A percentile compares a stretch with the other conserved stretches of the same genome.
These are phyloP conservation scores for Drosophila mayaguana DNA, from an alignment of 2,888 invertebrate species.

Conservation along the genomic window DNA sequence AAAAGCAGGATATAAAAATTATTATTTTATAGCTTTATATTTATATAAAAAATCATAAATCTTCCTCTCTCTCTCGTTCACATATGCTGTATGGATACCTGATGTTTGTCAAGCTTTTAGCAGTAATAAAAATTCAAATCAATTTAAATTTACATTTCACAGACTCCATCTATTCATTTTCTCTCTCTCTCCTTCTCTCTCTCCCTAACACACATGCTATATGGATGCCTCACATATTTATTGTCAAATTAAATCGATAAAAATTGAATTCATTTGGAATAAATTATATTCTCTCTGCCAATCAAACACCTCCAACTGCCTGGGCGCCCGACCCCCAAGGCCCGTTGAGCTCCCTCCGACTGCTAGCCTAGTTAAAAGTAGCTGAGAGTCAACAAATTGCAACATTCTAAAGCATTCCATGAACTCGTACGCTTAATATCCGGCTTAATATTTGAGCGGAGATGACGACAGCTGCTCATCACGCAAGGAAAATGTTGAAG, in stretches of 20 bases:
- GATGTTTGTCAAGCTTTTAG: too few relatives aligned
- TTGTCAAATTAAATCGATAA: neutral
- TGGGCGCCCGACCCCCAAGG: neutral
- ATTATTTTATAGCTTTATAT: too few relatives aligned
- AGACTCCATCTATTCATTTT: neutral
- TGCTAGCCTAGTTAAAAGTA: neutral
- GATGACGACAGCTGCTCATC: slow-evolving; percentile 5
- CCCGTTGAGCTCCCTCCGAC: too few relatives aligned
- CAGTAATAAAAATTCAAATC: too few relatives aligned
- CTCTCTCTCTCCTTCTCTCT: neutral
- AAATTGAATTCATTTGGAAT: neutral
- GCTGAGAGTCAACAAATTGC: slow-evolving; percentile 1
- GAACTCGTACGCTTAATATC: slow-evolving; percentile 37
- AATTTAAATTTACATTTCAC: too few relatives aligned
- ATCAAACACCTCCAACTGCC: neutral
- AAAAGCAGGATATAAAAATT: too few relatives aligned
- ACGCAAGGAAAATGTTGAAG: neutral
- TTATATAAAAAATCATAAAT: too few relatives aligned
- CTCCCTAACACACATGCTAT: neutral
- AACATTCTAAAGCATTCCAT: neutral
- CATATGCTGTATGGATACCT: too few relatives aligned
- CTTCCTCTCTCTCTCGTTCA: too few relatives aligned
- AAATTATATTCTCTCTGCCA: neutral
- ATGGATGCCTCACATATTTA: neutral
- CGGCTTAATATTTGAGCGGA: slow-evolving; percentile 24